phyloP scores from a whole-genome alignment of 2,888 invertebrate genomes.

The Torymus auratus region DNA sequence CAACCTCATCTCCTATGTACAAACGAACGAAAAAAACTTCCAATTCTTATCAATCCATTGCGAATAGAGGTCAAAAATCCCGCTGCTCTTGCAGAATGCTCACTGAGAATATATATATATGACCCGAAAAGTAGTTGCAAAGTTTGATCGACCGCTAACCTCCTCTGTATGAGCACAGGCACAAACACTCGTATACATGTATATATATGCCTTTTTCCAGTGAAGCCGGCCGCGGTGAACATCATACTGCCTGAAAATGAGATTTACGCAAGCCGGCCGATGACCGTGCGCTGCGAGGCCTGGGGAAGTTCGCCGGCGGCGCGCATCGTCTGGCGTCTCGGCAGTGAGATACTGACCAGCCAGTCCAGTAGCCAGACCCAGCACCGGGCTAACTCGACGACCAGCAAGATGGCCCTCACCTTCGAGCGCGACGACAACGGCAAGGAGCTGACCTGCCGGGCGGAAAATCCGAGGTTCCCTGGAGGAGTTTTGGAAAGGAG shows the following conservation, averaged over 20 bases:
- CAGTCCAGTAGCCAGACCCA: slow-evolving; percentile 80
- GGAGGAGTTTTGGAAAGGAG: slow-evolving; percentile 88
- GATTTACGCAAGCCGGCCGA: slow-evolving; percentile 85
- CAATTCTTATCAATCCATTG: too few species aligned
- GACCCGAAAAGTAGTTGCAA: too few species aligned
- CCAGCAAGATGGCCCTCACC: slow-evolving; percentile 83
- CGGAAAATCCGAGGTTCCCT: slow-evolving; percentile 92
- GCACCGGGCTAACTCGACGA: slow-evolving; percentile 80
- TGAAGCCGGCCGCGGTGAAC: slow-evolving; percentile 88
- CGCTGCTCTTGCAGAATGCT: too few species aligned
- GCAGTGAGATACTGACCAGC: slow-evolving; percentile 81
- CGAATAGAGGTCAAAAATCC: too few species aligned
- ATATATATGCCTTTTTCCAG: slow-evolving; percentile 74
- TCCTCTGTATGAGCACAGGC: too few species aligned
- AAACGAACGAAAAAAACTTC: too few species aligned
- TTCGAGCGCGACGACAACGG: slow-evolving; percentile 89
- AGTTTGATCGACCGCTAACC: too few species aligned
- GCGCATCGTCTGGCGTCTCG: slow-evolving; percentile 88
- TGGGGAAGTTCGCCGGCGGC: slow-evolving; percentile 91
- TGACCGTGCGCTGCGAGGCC: slow-evolving; percentile 87
- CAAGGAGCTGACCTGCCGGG: slow-evolving; percentile 88
- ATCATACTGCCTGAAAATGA: slow-evolving; percentile 85
- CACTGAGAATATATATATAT: too few species aligned
- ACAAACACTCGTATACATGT: too few species aligned
- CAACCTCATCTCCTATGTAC: too few species aligned